Percentiles rank a stretch among this genome's conserved stretches.
phyloP scores from a whole-genome alignment of 53 echinoderm and acorn worm species.

The Apostichopus leukothele region DNA sequence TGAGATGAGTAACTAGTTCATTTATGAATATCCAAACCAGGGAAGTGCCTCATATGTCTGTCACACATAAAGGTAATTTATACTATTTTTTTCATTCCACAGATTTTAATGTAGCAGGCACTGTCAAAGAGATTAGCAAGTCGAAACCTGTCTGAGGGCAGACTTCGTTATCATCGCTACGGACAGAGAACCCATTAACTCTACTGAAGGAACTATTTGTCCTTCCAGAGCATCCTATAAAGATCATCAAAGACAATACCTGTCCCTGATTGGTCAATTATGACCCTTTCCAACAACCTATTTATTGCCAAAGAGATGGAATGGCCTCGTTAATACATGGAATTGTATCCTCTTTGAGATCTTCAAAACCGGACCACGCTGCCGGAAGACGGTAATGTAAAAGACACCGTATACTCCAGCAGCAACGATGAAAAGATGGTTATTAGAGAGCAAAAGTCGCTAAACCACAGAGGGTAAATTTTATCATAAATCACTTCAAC shows the following conservation, averaged over 20 bases:
- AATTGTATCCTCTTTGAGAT: not conserved
- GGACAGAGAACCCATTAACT: not conserved
- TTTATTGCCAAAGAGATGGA: not conserved
- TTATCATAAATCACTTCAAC: no score
- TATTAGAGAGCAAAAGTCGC: no score
- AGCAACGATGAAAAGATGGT: no score
- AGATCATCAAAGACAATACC: slow-evolving; percentile 1
- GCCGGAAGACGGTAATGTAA: not conserved
- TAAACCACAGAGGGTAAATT: no score
- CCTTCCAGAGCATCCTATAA: not conserved
- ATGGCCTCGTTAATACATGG: not conserved
- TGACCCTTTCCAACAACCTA: not conserved
- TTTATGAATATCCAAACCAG: no score
- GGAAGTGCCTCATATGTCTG: no score
- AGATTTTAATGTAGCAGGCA: not conserved
- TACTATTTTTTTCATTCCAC: no score
- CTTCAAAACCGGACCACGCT: not conserved
- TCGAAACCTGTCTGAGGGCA: not conserved
- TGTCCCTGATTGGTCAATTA: slow-evolving; percentile 4
- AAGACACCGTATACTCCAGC: no score
- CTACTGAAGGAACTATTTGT: not conserved
- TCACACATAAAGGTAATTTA: no score
- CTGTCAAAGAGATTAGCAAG: not conserved
- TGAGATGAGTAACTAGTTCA: no score
- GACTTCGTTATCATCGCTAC: not conserved